Conservation (phyloP, 2,113 vertebrate genomes). For the Cheilinus undulatus region DNA sequence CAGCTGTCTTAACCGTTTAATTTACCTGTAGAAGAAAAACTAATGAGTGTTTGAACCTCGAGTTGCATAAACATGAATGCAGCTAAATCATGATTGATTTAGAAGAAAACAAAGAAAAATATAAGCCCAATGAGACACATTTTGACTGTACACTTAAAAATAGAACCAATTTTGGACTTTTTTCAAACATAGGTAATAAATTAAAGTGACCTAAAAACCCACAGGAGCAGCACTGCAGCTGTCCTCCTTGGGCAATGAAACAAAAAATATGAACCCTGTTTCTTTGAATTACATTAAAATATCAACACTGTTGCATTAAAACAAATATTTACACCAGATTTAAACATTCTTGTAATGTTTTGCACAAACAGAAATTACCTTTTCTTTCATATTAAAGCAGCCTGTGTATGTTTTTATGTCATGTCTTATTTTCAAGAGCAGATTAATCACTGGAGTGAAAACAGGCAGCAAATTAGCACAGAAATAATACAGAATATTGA, state of each 20-base stretch:
- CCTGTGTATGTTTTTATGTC: accelerated
- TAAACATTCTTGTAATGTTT: too few species aligned
- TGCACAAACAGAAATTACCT: neutral
- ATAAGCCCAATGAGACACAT: neutral
- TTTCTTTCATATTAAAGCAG: neutral
- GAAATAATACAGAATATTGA: too few species aligned
- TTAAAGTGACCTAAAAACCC: neutral
- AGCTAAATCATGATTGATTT: neutral
- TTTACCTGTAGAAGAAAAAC: neutral
- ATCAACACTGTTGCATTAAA: neutral
- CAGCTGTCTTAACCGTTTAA: neutral
- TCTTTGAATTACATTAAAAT: neutral
- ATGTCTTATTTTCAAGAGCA: neutral
- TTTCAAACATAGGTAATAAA: neutral
- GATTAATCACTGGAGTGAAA: neutral
- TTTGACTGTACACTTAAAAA: neutral
- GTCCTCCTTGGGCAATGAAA: neutral
- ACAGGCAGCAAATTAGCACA: neutral
- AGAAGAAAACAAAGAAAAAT: neutral
- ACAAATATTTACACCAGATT: too few species aligned
- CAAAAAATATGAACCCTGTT: neutral
- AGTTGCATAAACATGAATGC: neutral
- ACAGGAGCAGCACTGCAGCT: neutral
- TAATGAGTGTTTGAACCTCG: neutral
- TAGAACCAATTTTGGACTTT: neutral